Evolutionary conservation across 30 jellyfish, hydroid and myxozoan species (phyloP).

Genomic region (Cassiopea andromeda): DNA sequence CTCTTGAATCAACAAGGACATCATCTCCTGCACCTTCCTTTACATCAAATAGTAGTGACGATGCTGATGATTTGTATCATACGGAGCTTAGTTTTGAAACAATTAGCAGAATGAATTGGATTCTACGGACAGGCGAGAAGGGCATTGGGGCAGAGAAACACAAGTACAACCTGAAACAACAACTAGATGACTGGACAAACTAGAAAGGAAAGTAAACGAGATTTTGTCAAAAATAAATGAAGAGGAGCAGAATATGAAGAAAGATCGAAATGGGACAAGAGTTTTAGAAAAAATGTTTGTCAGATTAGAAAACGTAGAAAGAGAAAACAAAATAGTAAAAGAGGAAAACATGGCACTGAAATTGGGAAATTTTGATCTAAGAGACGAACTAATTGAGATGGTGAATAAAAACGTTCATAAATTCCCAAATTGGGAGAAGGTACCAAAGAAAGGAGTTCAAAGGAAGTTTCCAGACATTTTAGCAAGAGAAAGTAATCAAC

Average conservation of each 20-base stretch:
- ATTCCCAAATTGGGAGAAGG: conserved; percentile 2
- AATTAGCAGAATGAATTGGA: neutral
- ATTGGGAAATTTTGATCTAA: conserved; percentile 20
- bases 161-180: neutral
- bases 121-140: neutral
- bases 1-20: conserved; percentile 12
- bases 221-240: conserved; percentile 5
- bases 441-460: neutral
- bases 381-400: neutral
- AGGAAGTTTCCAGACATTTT: neutral
- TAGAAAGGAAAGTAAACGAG: conserved; percentile 9
- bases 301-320: conserved; percentile 18
- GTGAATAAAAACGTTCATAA: neutral
- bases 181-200: conserved; percentile 5
- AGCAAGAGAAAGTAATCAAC: neutral
- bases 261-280: conserved; percentile 3
- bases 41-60: conserved; percentile 1
- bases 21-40: conserved; percentile 14
- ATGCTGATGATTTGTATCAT: conserved; percentile 1
- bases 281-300: conserved; percentile 20
- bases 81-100: neutral
- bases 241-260: conserved; percentile 26
- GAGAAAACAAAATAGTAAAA: conserved; percentile 8
- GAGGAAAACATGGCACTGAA: conserved; percentile 38
- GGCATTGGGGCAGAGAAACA: neutral